phyloP scores from a whole-genome alignment of 1,140 invertebrate genomes.

The Phocides pigmalion region DNA sequence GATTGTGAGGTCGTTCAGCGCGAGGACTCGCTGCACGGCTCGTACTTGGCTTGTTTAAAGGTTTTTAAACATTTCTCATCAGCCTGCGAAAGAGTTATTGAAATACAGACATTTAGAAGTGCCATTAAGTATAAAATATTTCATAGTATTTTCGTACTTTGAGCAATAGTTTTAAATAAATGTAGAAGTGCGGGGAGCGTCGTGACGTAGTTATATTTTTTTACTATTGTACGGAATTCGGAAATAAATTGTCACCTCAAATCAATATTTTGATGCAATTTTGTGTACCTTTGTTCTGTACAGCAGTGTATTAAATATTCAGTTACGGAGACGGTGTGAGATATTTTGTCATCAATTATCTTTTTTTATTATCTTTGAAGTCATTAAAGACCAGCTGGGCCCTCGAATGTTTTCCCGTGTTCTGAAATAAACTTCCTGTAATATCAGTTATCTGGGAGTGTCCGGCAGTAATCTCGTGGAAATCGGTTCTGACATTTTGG shows the following conservation, averaged over 20 bases:
- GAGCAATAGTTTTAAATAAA: slow-evolving; percentile 62
- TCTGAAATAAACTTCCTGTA: too few relatives aligned
- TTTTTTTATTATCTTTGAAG: too few relatives aligned
- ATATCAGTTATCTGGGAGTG: too few relatives aligned
- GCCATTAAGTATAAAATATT: slow-evolving; percentile 71
- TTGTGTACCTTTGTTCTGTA: not conserved
- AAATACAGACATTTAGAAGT: slow-evolving; percentile 71
- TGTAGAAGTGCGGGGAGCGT: slow-evolving; percentile 53
- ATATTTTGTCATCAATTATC: too few relatives aligned
- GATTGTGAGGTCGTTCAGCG: slow-evolving; percentile 1
- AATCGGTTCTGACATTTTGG: too few relatives aligned
- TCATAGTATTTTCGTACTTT: slow-evolving; percentile 76
- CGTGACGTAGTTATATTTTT: slow-evolving; percentile 34
- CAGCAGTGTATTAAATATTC: slow-evolving; percentile 14
- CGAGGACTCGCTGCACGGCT: slow-evolving; percentile 36
- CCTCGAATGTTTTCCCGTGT: too few relatives aligned
- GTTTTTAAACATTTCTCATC: slow-evolving; percentile 3
- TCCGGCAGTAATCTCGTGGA: too few relatives aligned
- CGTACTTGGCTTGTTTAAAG: slow-evolving; percentile 44
- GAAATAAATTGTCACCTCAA: slow-evolving; percentile 8
- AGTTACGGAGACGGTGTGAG: too few relatives aligned
- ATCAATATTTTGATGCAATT: slow-evolving; percentile 28
- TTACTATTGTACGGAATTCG: slow-evolving; percentile 27
- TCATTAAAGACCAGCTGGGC: too few relatives aligned
- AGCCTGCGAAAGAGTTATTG: slow-evolving; percentile 37